Evolutionary conservation across 2,113 vertebrate species (phyloP).

Genomic region (Columba janthina): DNA sequence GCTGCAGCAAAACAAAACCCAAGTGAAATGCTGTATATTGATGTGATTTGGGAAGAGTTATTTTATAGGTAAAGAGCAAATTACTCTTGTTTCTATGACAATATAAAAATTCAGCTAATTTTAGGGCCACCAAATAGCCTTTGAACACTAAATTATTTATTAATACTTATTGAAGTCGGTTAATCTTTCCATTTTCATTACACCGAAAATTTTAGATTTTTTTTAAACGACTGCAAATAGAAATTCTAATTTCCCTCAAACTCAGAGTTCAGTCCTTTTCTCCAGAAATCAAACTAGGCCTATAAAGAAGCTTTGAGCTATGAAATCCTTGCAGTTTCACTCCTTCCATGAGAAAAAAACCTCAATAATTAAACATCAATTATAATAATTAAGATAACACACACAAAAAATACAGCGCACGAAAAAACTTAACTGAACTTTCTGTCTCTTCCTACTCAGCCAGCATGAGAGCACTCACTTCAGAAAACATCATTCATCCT

Average conservation of each 20-base stretch:
- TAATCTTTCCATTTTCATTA: background rate
- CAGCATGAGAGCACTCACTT: background rate
- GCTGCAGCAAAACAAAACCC: background rate
- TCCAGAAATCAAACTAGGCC: background rate
- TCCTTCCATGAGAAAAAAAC: background rate
- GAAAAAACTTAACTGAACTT: background rate
- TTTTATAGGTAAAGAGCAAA: background rate
- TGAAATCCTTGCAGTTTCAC: background rate
- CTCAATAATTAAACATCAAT: background rate
- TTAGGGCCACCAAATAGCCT: background rate
- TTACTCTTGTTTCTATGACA: background rate
- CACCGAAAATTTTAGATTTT: background rate
- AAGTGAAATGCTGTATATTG: background rate
- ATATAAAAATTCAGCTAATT: background rate
- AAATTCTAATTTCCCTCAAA: background rate
- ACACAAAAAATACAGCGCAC: background rate
- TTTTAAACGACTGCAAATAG: background rate
- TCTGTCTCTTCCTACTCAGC: background rate
- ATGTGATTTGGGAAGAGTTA: background rate
- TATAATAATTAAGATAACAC: background rate
- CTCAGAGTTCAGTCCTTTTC: background rate
- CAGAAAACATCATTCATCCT: slow-evolving; percentile 16
- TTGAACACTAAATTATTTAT: background rate
- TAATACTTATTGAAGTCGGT: background rate
- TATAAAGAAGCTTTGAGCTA: background rate